These are phyloP conservation scores for Mobula birostris DNA, from an alignment of 2,113 vertebrate species.

Conservation along the genomic window DNA sequence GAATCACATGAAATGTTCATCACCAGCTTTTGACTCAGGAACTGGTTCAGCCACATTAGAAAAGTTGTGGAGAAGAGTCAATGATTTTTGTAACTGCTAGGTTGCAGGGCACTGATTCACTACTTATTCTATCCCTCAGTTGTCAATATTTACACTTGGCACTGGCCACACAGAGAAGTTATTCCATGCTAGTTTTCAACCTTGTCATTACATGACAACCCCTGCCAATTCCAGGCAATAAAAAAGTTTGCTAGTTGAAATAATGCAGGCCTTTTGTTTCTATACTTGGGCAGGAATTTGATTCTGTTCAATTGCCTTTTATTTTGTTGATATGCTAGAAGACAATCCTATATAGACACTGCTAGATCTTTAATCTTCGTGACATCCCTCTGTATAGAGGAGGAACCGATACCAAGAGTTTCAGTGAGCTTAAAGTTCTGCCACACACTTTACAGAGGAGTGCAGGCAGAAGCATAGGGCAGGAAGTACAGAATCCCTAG, in stretches of 20 bases:
- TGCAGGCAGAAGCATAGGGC: not conserved
- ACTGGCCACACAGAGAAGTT: not conserved
- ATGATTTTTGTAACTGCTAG: not conserved
- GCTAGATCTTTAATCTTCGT: not conserved
- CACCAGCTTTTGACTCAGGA: not conserved
- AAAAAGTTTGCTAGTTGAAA: not conserved
- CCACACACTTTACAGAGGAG: not conserved
- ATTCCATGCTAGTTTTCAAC: not conserved
- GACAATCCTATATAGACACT: not conserved
- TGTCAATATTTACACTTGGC: not conserved
- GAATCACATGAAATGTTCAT: not conserved
- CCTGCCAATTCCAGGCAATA: not conserved
- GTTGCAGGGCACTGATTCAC: not conserved
- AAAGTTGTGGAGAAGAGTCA: not conserved
- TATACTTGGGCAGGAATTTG: not conserved
- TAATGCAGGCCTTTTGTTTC: not conserved
- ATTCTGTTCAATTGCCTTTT: not conserved
- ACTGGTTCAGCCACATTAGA: not conserved
- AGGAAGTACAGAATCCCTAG: no score
- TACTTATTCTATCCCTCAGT: not conserved
- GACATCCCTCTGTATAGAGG: not conserved
- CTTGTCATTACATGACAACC: not conserved
- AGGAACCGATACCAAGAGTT: not conserved
- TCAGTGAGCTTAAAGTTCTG: no score
- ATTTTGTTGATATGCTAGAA: not conserved